Conservation (phyloP, 2,797 vertebrate genomes). For the Alosa sapidissima region DNA sequence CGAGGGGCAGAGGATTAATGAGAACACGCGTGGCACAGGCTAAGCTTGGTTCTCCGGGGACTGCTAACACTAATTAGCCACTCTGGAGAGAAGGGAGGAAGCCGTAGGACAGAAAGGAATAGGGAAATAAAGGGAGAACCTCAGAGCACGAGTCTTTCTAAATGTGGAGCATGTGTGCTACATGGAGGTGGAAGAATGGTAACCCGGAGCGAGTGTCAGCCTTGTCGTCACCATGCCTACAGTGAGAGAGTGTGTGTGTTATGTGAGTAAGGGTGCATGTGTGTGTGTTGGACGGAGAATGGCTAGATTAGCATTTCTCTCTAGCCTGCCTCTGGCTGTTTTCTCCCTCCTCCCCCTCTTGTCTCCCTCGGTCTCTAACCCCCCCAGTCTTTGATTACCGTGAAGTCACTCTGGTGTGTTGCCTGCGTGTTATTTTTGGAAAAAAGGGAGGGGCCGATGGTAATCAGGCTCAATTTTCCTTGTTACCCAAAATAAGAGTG, state of each 20-base stretch:
- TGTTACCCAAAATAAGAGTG: slow-evolving; percentile 43
- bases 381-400: slow-evolving; percentile 19
- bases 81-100: slow-evolving; percentile 26
- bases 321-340: not conserved
- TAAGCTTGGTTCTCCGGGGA: slow-evolving; percentile 44
- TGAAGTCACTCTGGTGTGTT: slow-evolving; percentile 2
- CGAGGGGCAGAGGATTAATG: slow-evolving; percentile 57
- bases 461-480: slow-evolving; percentile 38
- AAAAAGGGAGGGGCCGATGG: slow-evolving; percentile 30
- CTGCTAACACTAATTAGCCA: slow-evolving; percentile 60
- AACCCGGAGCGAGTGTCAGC: slow-evolving; percentile 18
- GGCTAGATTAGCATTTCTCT: slow-evolving; percentile 11
- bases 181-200: not conserved
- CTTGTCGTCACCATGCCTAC: not conserved
- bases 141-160: not conserved
- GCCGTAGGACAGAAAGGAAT: not conserved
- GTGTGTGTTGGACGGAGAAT: not conserved
- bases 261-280: not conserved
- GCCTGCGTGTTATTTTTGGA: not conserved
- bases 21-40: slow-evolving; percentile 49
- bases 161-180: slow-evolving; percentile 31
- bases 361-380: not conserved
- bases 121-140: not conserved
- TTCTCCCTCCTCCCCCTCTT: not conserved
- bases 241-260: not conserved